Percentiles rank a stretch among this genome's conserved stretches.
Conservation (phyloP, 2,888 invertebrate species). For the Zelleria hepariella region DNA sequence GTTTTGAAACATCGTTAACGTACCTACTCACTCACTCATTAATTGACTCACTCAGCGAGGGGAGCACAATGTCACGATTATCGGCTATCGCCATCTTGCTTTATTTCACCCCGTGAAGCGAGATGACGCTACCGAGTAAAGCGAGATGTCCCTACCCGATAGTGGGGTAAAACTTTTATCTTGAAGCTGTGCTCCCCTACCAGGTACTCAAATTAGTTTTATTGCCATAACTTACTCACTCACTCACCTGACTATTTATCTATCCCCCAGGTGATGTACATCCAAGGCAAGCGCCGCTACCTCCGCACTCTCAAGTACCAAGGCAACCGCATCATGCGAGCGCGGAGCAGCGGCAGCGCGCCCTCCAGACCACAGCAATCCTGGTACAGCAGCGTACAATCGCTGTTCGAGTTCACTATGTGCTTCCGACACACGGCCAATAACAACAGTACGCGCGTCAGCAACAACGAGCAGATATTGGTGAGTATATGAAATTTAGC, state of each 20-base stretch:
- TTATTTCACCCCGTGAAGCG: too few relatives aligned
- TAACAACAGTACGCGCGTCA: conserved; percentile 41
- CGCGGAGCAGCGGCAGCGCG: conserved; percentile 23
- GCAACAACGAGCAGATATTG: conserved; percentile 50
- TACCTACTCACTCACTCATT: too few relatives aligned
- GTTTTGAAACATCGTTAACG: too few relatives aligned
- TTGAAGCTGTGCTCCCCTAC: too few relatives aligned
- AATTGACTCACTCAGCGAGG: too few relatives aligned
- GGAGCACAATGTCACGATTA: too few relatives aligned
- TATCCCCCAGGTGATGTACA: conserved; percentile 54
- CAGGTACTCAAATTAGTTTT: neutral
- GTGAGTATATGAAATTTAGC: too few relatives aligned
- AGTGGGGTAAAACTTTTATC: too few relatives aligned
- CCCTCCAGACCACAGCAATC: conserved; percentile 17
- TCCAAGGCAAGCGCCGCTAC: conserved; percentile 67
- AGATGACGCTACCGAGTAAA: too few relatives aligned
- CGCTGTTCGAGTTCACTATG: conserved; percentile 48
- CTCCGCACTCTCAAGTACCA: conserved; percentile 66
- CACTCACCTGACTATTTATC: neutral
- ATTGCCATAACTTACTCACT: neutral
- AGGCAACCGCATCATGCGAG: conserved; percentile 53
- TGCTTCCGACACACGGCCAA: conserved; percentile 41
- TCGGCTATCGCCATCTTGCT: too few relatives aligned
- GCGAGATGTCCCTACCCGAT: too few relatives aligned
- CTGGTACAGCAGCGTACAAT: conserved; percentile 35